Base-by-base conservation (phyloP, 2,797 vertebrate genomes). In the Chiroxiphia lanceolata region DNA sequence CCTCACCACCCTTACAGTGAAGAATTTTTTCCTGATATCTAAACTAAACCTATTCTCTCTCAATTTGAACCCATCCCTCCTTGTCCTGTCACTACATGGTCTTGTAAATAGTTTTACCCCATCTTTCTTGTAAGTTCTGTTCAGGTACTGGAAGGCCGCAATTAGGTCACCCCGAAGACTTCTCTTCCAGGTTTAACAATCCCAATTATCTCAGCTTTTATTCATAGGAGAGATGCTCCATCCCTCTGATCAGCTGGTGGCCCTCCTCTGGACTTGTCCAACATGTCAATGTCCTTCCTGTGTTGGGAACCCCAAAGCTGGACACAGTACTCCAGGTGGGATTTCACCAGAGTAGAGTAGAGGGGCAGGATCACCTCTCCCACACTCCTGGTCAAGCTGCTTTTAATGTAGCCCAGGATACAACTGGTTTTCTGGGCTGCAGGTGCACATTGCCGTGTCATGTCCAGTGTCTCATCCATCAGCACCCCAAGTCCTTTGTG, bases 371-470 rank as follows among this genome's bases (percentile, higher is more conserved):
- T 57, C 22, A 20, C 8, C 16, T 51, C 16, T 13, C 12, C 71
- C 0, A 1, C 10, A 26, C 15, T 71, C 17, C 19, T 87, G 51
- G 2, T 13, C n/a, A 25, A 0, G 0, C 3, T 7, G 17, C 2
- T 68, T 13, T 33, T 1, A 7, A 0, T 36, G 31, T 21, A 75
- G 31, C 26, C 7, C 40, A 61, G 48, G 15, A 23, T 2, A 48
- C 0, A 0, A 36, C 10, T 48, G 40, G 12, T 8, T 54, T 19
- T 42, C 54, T 33, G 31, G 18, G 26, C 4, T 68, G 25, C 0
- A 5, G 21, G 29, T 25, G 8, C 31, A 5, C 26, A 6, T 11
- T 0, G 10, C 10, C 5, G 47, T 31, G 2, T 54, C 34, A 48
- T 1, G 31, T 27, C 31, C 48, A 42, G 26, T 26, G 7, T 82